Conservation (phyloP, 2,113 vertebrate genomes). For the Platycercus adscitus region DNA sequence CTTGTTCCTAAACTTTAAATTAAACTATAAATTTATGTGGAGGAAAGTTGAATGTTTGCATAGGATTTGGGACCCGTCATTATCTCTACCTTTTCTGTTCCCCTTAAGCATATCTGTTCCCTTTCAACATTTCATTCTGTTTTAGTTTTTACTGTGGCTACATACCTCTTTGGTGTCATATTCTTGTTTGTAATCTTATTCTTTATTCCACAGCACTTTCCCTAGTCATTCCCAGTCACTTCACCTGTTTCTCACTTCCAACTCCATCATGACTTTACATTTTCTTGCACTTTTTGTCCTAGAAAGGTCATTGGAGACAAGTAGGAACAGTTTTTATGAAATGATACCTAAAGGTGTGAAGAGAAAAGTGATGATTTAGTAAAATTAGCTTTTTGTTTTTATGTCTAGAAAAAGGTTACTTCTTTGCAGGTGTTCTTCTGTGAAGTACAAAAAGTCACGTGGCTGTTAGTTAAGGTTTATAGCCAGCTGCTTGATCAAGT, state of each 20-base stretch:
- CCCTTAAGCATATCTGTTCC: background rate
- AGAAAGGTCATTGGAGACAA: background rate
- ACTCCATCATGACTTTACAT: background rate
- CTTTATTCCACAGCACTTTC: background rate
- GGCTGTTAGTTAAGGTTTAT: background rate
- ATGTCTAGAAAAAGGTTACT: background rate
- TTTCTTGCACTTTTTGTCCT: background rate
- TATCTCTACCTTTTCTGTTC: background rate
- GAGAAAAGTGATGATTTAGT: background rate
- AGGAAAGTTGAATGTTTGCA: background rate
- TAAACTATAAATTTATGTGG: background rate
- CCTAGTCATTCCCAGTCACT: background rate
- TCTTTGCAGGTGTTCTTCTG: background rate
- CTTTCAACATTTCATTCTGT: background rate
- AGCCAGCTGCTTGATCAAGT: background rate
- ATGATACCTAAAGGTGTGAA: background rate
- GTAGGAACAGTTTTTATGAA: background rate
- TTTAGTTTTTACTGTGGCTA: background rate
- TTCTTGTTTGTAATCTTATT: background rate
- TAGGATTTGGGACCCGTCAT: conserved; percentile 59
- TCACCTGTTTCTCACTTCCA: background rate
- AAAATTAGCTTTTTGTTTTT: background rate
- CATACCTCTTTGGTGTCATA: background rate
- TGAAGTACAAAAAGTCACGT: background rate
- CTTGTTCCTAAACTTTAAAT: background rate